Evolutionary conservation across 2,888 invertebrate genomes (phyloP).

Genomic region (Sinopyrophorus schimmeli): DNA sequence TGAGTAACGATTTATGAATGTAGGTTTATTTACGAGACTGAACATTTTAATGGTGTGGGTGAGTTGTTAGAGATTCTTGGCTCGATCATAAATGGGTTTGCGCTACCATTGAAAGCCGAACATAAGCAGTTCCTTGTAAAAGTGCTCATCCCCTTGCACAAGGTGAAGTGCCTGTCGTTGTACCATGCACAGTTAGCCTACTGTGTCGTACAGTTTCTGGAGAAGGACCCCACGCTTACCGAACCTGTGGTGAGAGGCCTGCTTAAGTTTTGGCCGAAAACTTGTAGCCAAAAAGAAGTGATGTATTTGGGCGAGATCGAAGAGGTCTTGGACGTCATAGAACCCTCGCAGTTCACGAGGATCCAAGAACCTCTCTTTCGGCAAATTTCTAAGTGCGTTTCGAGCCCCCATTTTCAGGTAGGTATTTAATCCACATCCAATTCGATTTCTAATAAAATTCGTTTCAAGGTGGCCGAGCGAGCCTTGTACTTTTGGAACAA

Average conservation of each 20-base stretch:
- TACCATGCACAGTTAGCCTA: constrained; percentile 98
- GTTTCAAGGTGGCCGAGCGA: constrained; percentile 87
- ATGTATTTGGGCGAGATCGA: constrained; percentile 99
- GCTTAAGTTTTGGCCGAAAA: constrained; percentile 98
- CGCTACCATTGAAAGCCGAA: constrained; percentile 96
- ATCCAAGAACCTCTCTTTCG: constrained; percentile 97
- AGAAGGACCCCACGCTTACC: constrained; percentile 94
- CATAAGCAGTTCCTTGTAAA: constrained; percentile 96
- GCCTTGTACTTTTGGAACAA: constrained; percentile 99
- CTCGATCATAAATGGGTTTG: constrained; percentile 99
- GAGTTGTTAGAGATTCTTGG: constrained; percentile 98
- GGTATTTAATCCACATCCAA: constrained; percentile 23
- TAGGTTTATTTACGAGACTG: constrained; percentile 99
- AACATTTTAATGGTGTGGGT: constrained; percentile 99
- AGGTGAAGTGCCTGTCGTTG: constrained; percentile 92
- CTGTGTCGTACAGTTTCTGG: constrained; percentile 98
- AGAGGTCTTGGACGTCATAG: constrained; percentile 99
- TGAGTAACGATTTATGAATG: constrained; percentile 61
- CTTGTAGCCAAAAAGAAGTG: constrained; percentile 98
- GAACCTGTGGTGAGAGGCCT: constrained; percentile 93
- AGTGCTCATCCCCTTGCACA: constrained; percentile 94
- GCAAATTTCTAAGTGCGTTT: constrained; percentile 98
- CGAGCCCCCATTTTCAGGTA: constrained; percentile 99
- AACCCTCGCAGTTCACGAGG: constrained; percentile 98
- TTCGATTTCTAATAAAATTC: constrained; percentile 1